phyloP scores from a whole-genome alignment of 2,113 vertebrate species.

The Anguilla rostrata region DNA sequence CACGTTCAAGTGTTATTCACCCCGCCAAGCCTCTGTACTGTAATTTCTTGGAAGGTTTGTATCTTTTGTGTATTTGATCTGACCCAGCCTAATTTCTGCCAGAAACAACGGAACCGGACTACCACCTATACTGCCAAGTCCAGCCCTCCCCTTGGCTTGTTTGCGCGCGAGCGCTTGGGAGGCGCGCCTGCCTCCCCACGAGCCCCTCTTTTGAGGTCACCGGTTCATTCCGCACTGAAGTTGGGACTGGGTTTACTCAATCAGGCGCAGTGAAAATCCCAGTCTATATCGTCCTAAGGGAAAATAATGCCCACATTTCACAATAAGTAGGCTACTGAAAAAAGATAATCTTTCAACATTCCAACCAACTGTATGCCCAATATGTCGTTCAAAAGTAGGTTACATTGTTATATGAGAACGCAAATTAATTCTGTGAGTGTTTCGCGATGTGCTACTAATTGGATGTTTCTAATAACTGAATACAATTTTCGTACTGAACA shows the following conservation, averaged over 20 bases:
- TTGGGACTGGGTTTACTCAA: too few species aligned
- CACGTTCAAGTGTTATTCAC: background rate
- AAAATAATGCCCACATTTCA: background rate
- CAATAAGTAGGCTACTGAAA: too few species aligned
- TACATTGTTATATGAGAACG: too few species aligned
- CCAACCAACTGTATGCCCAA: too few species aligned
- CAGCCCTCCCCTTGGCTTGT: background rate
- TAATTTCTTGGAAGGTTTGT: background rate
- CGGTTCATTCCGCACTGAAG: too few species aligned
- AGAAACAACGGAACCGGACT: background rate
- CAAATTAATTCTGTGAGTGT: too few species aligned
- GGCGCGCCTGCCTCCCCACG: background rate
- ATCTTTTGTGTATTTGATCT: background rate
- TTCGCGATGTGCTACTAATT: too few species aligned
- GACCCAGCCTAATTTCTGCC: background rate
- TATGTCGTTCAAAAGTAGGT: too few species aligned
- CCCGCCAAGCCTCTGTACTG: background rate
- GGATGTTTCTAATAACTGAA: too few species aligned
- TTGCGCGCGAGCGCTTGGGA: background rate
- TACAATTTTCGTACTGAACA: too few species aligned
- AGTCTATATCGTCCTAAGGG: background rate
- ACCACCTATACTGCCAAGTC: background rate
- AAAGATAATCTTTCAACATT: too few species aligned
- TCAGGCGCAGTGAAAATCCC: background rate
- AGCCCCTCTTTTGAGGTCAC: background rate